These are phyloP conservation scores for Crocuta crocuta DNA, from an alignment of 2,113 vertebrate species.

Conservation along the genomic window DNA sequence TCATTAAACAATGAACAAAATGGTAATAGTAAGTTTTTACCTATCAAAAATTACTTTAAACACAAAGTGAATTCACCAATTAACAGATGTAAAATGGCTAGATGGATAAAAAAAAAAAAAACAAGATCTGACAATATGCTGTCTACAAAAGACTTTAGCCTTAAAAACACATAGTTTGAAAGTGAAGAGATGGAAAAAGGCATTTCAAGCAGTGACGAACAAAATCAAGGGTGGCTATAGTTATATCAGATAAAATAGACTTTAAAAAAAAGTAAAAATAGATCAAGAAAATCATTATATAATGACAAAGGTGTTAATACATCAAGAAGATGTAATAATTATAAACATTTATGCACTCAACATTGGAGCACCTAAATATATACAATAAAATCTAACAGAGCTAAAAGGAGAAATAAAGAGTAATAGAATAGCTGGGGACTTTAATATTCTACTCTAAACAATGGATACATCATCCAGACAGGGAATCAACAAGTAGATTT, in stretches of 20 bases:
- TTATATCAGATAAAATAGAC: neutral
- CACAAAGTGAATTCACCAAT: neutral
- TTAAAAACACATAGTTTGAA: neutral
- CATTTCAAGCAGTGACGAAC: neutral
- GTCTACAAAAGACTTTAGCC: neutral
- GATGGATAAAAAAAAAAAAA: neutral
- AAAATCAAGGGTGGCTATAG: neutral
- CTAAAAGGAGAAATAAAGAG: neutral
- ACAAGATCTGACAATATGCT: neutral
- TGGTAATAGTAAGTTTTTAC: neutral
- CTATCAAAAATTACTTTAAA: neutral
- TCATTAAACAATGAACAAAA: neutral
- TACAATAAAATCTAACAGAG: neutral
- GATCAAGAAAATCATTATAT: neutral
- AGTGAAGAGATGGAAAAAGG: neutral
- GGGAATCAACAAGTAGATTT: neutral
- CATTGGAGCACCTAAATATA: neutral
- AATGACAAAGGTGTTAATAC: neutral
- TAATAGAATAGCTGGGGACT: neutral
- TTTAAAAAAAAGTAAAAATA: neutral
- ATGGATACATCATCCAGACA: neutral
- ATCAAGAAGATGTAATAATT: neutral
- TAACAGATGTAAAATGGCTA: neutral
- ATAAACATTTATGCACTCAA: neutral
- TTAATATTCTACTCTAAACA: neutral